Evolutionary conservation across 2,797 vertebrate genomes (phyloP).

Genomic region (Pteropus rufus): DNA sequence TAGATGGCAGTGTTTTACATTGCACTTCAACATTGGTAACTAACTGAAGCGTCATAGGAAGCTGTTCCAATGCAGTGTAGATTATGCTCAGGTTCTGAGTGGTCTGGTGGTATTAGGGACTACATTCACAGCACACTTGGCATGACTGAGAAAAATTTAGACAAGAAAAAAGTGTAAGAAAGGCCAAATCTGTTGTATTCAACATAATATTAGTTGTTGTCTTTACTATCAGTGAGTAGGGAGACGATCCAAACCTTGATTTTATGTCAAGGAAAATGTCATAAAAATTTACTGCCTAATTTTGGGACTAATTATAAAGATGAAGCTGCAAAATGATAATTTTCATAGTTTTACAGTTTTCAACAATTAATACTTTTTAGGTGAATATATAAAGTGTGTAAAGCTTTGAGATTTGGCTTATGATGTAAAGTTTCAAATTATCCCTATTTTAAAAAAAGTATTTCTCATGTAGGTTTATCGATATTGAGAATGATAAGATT

Average conservation of each 20-base stretch:
- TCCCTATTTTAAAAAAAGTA: constrained; percentile 9
- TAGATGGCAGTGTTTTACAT: constrained; percentile 60
- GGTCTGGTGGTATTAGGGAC: not conserved
- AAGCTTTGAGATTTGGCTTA: not conserved
- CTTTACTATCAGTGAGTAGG: not conserved
- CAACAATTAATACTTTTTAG: not conserved
- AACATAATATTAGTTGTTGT: not conserved
- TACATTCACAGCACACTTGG: not conserved
- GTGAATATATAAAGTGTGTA: not conserved
- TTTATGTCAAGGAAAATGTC: not conserved
- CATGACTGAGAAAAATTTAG: not conserved
- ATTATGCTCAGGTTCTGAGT: not conserved
- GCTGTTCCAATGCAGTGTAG: not conserved
- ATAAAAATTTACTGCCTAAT: not conserved
- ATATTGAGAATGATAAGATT: not conserved
- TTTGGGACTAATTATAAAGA: not conserved
- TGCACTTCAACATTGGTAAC: not conserved
- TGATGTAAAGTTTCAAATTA: not conserved
- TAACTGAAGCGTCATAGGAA: not conserved
- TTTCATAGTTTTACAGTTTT: not conserved
- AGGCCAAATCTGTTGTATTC: not conserved
- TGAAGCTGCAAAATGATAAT: not conserved
- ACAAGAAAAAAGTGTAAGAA: not conserved
- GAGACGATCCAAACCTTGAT: not conserved
- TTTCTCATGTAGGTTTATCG: not conserved